Base-by-base conservation (phyloP, 2,888 invertebrate species). In the Drosophila limbata region DNA sequence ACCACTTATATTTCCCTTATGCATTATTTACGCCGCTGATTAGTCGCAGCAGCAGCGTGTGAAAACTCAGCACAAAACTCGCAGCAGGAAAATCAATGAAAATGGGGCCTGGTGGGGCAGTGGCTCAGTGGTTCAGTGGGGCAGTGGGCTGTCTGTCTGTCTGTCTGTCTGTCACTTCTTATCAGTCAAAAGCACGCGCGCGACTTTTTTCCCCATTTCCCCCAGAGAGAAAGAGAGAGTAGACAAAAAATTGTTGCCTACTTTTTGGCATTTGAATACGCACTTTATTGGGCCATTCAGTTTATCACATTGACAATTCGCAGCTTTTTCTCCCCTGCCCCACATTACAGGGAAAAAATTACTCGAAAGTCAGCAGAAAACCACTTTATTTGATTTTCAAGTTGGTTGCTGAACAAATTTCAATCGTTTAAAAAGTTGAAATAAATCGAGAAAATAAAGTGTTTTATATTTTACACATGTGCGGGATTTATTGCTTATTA, bases 11-110 rank as follows among this genome's bases (percentile, higher is more conserved):
- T 66, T 73, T 76, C 61, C 47, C 55, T 59, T 61, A 50, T 70
- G 75, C 71, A 74, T 67, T 74, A 74, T 75, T 76, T 65, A 68
- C 50, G 72, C 66, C 51, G 53, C 77, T 72, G 68, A 75, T 75
- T 76, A 72, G 68, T 72, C 42, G 21, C 44, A 40, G 31, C 44
- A 44, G 31, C 39, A 42, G 28, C 42, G 37, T 45, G 68, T 64
- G 37, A 61, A 78, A 79, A 44, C 51, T 57, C 73, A 60, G 72
- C 75, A 48, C 17, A 47, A 61, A 69, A 44, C 17, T 37, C 57
- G 35, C 74, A 66, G 48, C 31, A 15, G 11, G 17, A 56, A 56
- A 57, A 37, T 57, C 57, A 47, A 57, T 57, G 47, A 37, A 47
- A 47, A 57, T 57, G 15, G 48, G 31, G 17, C 17, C 48, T 48